Evolutionary conservation across 2,888 invertebrate genomes (phyloP).

Genomic region (Blastobasis adustella): DNA sequence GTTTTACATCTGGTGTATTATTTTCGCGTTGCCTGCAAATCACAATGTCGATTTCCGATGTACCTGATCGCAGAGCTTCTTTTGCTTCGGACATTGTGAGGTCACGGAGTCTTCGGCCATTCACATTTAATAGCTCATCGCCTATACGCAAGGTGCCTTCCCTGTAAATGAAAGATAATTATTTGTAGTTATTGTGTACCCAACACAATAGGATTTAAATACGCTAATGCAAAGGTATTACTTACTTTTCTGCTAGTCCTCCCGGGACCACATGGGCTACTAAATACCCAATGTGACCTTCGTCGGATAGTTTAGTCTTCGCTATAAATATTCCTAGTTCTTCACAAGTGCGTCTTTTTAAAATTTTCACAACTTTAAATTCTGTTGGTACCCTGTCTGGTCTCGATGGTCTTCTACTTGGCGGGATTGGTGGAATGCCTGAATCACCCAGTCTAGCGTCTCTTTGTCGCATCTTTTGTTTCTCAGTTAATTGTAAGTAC

Average conservation of each 20-base stretch:
- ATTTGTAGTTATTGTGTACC: not conserved
- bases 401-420: constrained; percentile 52
- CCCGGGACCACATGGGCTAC: constrained; percentile 82
- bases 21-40: constrained; percentile 72
- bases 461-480: constrained; percentile 66
- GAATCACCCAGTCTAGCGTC: constrained; percentile 49
- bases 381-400: constrained; percentile 45
- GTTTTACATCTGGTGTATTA: constrained; percentile 27
- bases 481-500: constrained; percentile 64
- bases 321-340: constrained; percentile 84
- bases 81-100: constrained; percentile 79
- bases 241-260: constrained; percentile 80
- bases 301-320: constrained; percentile 76
- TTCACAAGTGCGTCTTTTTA: constrained; percentile 72
- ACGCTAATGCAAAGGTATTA: constrained; percentile 11
- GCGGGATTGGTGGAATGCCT: constrained; percentile 69
- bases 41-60: constrained; percentile 79
- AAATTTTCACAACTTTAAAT: constrained; percentile 72
- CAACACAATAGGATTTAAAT: not conserved
- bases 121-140: constrained; percentile 83
- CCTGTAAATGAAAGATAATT: constrained; percentile 42
- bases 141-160: constrained; percentile 80
- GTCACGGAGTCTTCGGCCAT: constrained; percentile 80
- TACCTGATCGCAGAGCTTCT: constrained; percentile 77
- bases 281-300: constrained; percentile 78